Evolutionary conservation across 2,113 vertebrate genomes (phyloP).

Genomic region (Trinectes maculatus): DNA sequence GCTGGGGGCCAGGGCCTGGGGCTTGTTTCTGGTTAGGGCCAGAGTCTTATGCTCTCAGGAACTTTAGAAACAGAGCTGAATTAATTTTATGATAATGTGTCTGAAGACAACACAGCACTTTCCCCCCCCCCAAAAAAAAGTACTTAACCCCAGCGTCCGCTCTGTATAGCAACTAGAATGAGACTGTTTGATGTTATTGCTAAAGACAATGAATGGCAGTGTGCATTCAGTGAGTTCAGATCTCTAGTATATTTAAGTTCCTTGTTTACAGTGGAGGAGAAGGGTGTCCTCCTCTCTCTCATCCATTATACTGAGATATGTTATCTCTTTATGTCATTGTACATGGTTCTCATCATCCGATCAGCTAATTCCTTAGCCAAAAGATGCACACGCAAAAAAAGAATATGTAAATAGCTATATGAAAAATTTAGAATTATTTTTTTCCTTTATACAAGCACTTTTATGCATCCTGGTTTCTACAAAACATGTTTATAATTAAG

Average conservation of each 20-base stretch:
- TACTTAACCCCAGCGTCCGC: slow-evolving; percentile 29
- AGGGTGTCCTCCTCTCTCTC: slow-evolving; percentile 11
- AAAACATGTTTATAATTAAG: slow-evolving; percentile 57
- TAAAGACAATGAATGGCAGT: slow-evolving; percentile 74
- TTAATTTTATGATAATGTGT: slow-evolving; percentile 32
- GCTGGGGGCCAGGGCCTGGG: slow-evolving; percentile 7
- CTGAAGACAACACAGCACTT: slow-evolving; percentile 69
- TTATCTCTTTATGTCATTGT: slow-evolving; percentile 42
- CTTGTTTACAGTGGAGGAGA: slow-evolving; percentile 65
- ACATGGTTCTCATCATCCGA: slow-evolving; percentile 2
- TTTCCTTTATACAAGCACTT: slow-evolving; percentile 77
- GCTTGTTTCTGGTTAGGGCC: slow-evolving; percentile 32
- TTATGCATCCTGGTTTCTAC: slow-evolving; percentile 71
- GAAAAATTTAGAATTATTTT: slow-evolving; percentile 53
- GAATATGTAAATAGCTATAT: slow-evolving; percentile 64
- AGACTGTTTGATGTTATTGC: slow-evolving; percentile 61
- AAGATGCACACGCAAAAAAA: slow-evolving; percentile 63
- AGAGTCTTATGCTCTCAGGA: slow-evolving; percentile 68
- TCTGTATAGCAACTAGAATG: slow-evolving; percentile 34
- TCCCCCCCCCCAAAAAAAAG: slow-evolving; percentile 61
- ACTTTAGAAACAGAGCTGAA: slow-evolving; percentile 38
- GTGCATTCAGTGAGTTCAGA: slow-evolving; percentile 40
- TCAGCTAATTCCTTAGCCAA: slow-evolving; percentile 23
- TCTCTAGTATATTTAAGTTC: slow-evolving; percentile 47
- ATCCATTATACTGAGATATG: slow-evolving; percentile 38